Evolutionary conservation across 2,888 invertebrate species (phyloP).

Genomic region (Linyphia triangularis): DNA sequence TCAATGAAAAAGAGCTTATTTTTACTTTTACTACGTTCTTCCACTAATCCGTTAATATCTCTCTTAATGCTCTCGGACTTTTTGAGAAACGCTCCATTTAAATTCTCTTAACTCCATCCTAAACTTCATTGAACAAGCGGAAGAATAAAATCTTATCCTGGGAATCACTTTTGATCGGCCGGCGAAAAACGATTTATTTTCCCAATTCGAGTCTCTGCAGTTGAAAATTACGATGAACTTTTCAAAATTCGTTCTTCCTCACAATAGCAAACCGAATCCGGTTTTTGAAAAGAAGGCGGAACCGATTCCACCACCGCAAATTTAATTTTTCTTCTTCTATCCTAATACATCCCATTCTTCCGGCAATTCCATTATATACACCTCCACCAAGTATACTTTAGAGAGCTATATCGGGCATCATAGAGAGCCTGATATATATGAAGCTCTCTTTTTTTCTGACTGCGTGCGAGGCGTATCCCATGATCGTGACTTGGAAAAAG

Average conservation of each 20-base stretch:
- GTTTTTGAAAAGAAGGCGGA: neutral
- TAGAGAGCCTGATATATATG: neutral
- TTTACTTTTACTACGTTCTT: too few relatives aligned
- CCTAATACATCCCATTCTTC: neutral
- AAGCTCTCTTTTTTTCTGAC: neutral
- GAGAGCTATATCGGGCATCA: conserved; percentile 14
- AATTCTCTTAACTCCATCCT: too few relatives aligned
- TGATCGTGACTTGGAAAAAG: conserved; percentile 56
- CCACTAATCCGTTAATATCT: too few relatives aligned
- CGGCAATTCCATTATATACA: conserved; percentile 21
- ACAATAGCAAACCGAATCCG: conserved; percentile 5
- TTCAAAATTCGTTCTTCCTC: neutral
- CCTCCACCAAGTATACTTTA: neutral
- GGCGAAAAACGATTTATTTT: too few relatives aligned
- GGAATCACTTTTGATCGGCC: too few relatives aligned
- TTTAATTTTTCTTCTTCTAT: conserved; percentile 14
- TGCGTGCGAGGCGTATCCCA: conserved; percentile 18
- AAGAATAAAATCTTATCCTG: too few relatives aligned
- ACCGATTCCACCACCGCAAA: neutral
- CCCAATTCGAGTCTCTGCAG: too few relatives aligned
- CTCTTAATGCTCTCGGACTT: too few relatives aligned
- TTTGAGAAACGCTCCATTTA: too few relatives aligned
- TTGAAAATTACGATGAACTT: too few relatives aligned
- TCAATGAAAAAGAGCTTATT: too few relatives aligned
- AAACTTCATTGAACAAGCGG: too few relatives aligned